phyloP scores from a whole-genome alignment of 2,888 invertebrate species.

The Parthenolecanium corni region DNA sequence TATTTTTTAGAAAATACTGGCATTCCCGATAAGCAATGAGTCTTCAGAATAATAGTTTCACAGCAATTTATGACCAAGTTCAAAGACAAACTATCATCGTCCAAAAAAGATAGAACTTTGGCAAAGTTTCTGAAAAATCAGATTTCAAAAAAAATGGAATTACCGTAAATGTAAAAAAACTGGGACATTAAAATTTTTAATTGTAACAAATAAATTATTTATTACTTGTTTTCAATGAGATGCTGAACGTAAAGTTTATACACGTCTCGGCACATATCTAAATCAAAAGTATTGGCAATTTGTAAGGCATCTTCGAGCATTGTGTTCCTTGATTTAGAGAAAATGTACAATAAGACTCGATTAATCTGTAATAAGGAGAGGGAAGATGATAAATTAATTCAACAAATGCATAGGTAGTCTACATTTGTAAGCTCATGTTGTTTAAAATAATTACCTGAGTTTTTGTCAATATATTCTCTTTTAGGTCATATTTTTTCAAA shows the following conservation, averaged over 20 bases:
- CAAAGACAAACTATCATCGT: constrained; percentile 13
- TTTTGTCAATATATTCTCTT: constrained; percentile 34
- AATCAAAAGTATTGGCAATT: constrained; percentile 27
- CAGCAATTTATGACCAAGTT: constrained; percentile 16
- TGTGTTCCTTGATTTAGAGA: constrained; percentile 23
- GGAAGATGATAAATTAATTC: not conserved
- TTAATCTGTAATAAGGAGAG: constrained; percentile 15
- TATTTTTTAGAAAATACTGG: not conserved
- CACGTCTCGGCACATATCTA: constrained; percentile 22
- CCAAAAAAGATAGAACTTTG: constrained; percentile 5
- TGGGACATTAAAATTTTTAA: not conserved
- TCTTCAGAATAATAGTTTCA: constrained; percentile 13
- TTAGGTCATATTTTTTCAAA: constrained; percentile 41
- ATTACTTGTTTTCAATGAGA: constrained; percentile 32
- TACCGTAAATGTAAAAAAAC: not conserved
- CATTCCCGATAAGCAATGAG: constrained; percentile 8
- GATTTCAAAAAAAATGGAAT: not conserved
- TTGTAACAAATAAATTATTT: not conserved
- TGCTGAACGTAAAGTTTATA: constrained; percentile 31
- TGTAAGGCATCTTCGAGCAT: constrained; percentile 34
- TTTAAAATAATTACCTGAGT: constrained; percentile 24
- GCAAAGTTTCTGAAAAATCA: constrained; percentile 7
- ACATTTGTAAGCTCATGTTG: no score
- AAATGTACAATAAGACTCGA: constrained; percentile 29
- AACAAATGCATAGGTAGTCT: no score